phyloP scores from a whole-genome alignment of 2,888 invertebrate species.

The Epinotia bilunana region DNA sequence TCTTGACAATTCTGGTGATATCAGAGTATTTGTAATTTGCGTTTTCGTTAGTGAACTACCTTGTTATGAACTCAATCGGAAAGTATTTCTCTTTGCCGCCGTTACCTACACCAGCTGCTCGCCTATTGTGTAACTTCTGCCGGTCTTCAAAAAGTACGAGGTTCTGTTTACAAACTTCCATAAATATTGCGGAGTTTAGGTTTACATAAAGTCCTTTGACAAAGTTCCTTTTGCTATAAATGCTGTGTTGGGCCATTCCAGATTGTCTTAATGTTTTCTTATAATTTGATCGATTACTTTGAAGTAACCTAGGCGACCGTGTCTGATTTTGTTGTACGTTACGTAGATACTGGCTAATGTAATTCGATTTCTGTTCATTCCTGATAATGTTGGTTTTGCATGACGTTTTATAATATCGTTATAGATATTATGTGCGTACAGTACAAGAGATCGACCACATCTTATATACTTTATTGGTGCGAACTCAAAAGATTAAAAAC shows the following conservation, averaged over 20 bases:
- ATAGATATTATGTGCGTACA: background rate
- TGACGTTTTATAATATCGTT: background rate
- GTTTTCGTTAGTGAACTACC: slow-evolving; percentile 43
- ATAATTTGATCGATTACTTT: slow-evolving; percentile 8
- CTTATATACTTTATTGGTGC: too few relatives aligned
- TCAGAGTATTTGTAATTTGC: background rate
- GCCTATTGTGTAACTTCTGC: slow-evolving; percentile 50
- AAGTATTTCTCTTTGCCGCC: slow-evolving; percentile 53
- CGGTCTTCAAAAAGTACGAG: slow-evolving; percentile 45
- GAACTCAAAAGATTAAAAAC: too few relatives aligned
- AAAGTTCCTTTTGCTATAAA: slow-evolving; percentile 24
- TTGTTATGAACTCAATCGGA: slow-evolving; percentile 50
- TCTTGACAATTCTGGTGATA: background rate
- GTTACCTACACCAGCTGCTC: slow-evolving; percentile 48
- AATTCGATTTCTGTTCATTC: background rate
- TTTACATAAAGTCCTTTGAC: slow-evolving; percentile 32
- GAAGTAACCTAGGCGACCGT: background rate
- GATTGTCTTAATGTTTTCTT: slow-evolving; percentile 1
- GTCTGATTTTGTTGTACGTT: background rate
- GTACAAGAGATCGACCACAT: too few relatives aligned
- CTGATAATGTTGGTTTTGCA: background rate
- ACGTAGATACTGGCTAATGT: background rate
- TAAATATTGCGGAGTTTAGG: slow-evolving; percentile 27
- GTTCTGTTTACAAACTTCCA: slow-evolving; percentile 37
- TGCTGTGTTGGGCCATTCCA: slow-evolving; percentile 15